These are phyloP conservation scores for Margaritifera margaritifera DNA, from an alignment of 2,888 invertebrate species.

Conservation along the genomic window DNA sequence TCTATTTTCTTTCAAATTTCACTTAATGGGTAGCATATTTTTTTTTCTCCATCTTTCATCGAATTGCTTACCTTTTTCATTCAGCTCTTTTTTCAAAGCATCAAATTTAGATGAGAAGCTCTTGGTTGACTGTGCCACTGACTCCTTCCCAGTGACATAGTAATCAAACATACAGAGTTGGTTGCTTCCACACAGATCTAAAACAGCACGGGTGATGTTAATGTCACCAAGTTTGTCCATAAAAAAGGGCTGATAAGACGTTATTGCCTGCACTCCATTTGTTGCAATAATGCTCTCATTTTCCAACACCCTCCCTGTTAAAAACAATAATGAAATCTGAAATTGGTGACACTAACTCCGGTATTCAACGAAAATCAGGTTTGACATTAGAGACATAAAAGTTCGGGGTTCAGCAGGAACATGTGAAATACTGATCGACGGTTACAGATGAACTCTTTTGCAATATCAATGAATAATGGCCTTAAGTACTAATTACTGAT, in stretches of 20 bases:
- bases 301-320: background rate
- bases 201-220: conserved; percentile 34
- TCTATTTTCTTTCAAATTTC: background rate
- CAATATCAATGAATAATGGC: too few relatives aligned
- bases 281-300: background rate
- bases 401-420: too few relatives aligned
- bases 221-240: conserved; percentile 29
- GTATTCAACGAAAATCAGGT: background rate
- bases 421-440: too few relatives aligned
- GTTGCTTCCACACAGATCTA: conserved; percentile 49
- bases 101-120: conserved; percentile 52
- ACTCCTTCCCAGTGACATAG: conserved; percentile 49
- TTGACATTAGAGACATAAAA: too few relatives aligned
- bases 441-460: too few relatives aligned
- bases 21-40: background rate
- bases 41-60: background rate
- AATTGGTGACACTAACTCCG: too few relatives aligned
- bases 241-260: conserved; percentile 43
- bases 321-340: too few relatives aligned
- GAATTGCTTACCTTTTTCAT: conserved; percentile 43
- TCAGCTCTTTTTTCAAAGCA: conserved; percentile 40
- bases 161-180: conserved; percentile 57
- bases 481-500: too few relatives aligned
- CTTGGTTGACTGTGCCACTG: conserved; percentile 50
- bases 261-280: background rate